A percentile compares a stretch with the other conserved stretches of the same genome.
Evolutionary conservation across 2,113 vertebrate species (phyloP).

Genomic region (Entosphenus tridentatus): DNA sequence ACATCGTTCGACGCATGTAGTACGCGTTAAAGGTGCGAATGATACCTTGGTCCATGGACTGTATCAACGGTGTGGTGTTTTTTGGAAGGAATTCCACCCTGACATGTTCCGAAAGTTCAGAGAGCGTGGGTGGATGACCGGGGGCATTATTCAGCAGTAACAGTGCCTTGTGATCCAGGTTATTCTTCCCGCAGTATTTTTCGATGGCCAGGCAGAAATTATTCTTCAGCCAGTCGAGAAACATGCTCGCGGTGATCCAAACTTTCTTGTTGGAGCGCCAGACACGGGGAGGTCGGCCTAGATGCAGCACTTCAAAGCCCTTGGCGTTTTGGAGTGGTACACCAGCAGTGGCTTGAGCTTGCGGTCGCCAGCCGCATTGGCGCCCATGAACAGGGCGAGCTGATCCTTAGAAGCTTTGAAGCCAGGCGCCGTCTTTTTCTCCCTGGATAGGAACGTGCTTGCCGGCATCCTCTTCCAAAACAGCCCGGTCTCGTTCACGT

Average conservation of each 20-base stretch:
- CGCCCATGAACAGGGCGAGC: constrained; percentile 7
- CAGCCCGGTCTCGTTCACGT: constrained; percentile 7
- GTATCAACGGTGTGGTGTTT: constrained; percentile 8
- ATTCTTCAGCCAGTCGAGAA: constrained; percentile 6
- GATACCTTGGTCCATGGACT: constrained; percentile 10
- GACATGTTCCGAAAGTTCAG: background rate
- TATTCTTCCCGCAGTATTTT: constrained; percentile 1
- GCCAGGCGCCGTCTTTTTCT: constrained; percentile 6
- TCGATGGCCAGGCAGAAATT: constrained; percentile 6
- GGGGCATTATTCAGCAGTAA: constrained; percentile 6
- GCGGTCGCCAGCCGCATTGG: background rate
- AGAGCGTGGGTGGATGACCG: constrained; percentile 5
- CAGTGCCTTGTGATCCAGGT: constrained; percentile 6
- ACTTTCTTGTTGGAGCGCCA: constrained; percentile 7
- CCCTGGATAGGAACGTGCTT: constrained; percentile 8
- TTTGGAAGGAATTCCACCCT: background rate
- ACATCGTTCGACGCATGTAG: constrained; percentile 6
- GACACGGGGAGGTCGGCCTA: constrained; percentile 3
- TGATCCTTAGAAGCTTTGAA: constrained; percentile 9
- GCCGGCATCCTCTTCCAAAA: constrained; percentile 9
- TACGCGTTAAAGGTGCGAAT: constrained; percentile 8
- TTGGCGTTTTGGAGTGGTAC: constrained; percentile 6
- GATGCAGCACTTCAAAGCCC: constrained; percentile 4
- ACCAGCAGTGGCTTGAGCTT: constrained; percentile 7
- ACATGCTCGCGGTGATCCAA: constrained; percentile 7